Evolutionary conservation across 2,797 vertebrate species (phyloP), one percentile per base, ranked within the genome.

Genomic region (Manis javanica): DNA sequence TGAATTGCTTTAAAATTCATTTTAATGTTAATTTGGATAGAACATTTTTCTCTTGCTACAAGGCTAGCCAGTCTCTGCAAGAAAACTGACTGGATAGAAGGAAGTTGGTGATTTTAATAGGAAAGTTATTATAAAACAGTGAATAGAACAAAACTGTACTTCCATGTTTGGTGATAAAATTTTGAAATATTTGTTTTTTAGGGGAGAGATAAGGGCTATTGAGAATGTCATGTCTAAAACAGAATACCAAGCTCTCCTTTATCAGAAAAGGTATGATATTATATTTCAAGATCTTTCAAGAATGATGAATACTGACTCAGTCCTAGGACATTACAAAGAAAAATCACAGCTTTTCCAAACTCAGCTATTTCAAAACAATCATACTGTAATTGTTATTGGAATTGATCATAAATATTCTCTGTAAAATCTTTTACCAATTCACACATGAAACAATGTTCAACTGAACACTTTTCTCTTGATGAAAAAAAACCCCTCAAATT

Each of bases 1-100:
- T 91, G 53, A 97, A 97, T 94, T 93, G 21, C n/a, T 96, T 97
- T 98, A 90, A 98, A 96, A 90, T 94, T 96, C 69, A 96, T 97
- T 98, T 96, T 96, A 96, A 98, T 98, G 95, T 95, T 97, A 97
- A 98, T 97, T 95, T 94, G 75, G 57, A 90, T 26, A 94, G 82
- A 96, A 95, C 46, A 42, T 2, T 12, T 93, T 39, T 9, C 84
- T 93, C 26, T 86, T 64, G 57, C 69, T 82, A 31, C 31, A 79
- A 26, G 61, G 92, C 66, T 78, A 97, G 34, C 31, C 57, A 87
- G 49, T 93, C 74, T 92, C 84, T 90, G 42, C 51, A 97, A 84
- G 82, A 84, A 96, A 97, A 87, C 55, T 92, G 55, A 24, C 59
- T 96, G 29, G 0, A 37, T 92, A 23, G 7, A 68, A 90, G 66